phyloP scores from a whole-genome alignment of 2,797 vertebrate genomes.

The Tapera naevia region DNA sequence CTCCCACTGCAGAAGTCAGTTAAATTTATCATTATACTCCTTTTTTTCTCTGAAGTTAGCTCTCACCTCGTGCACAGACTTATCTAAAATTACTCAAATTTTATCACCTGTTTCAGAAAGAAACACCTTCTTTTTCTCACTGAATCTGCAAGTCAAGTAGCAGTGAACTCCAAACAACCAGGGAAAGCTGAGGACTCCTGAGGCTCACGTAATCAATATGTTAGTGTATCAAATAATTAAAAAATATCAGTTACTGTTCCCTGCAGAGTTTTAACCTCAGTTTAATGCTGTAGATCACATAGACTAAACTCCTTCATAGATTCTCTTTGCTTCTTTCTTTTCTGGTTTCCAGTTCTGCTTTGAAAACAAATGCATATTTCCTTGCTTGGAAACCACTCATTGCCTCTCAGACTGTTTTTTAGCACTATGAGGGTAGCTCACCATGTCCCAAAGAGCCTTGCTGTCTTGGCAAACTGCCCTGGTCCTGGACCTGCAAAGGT shows the following conservation, averaged over 20 bases:
- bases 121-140: slow-evolving; percentile 26
- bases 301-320: neutral
- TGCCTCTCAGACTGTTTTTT: neutral
- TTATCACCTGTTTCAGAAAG: slow-evolving; percentile 14
- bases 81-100: slow-evolving; percentile 28
- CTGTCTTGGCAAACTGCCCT: neutral
- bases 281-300: neutral
- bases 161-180: neutral
- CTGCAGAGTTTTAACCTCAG: neutral
- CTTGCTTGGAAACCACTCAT: neutral
- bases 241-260: neutral
- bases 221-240: slow-evolving; percentile 6
- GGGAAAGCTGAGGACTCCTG: neutral
- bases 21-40: neutral
- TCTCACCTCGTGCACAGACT: neutral
- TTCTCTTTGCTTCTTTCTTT: neutral
- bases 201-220: neutral
- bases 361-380: neutral
- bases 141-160: slow-evolving; percentile 1
- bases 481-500: neutral
- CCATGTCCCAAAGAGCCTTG: neutral
- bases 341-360: neutral
- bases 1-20: neutral
- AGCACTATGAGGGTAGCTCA: neutral
- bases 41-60: neutral